Evolutionary conservation across 2,888 invertebrate species (phyloP), one percentile per base, ranked within the genome.

Genomic region (Lepidonotus clava): DNA sequence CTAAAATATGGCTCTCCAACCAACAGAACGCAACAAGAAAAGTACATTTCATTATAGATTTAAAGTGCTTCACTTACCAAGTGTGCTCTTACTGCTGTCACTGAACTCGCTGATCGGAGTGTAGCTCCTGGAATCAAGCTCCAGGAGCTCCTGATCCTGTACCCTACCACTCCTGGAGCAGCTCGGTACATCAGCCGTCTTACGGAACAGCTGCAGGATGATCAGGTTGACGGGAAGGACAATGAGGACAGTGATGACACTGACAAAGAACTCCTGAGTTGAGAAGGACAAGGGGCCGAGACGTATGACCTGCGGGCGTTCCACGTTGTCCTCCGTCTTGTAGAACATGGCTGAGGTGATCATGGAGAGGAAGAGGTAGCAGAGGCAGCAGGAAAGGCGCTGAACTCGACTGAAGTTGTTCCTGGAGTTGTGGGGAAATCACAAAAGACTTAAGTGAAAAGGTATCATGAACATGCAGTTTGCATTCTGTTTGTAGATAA

Each of bases 361-460:
- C 84, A 84, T 84, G 56, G 84, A 36, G 18, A 84, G 84, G 51
- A 84, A 84, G 36, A 84, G 56, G 36, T 32, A 46, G 56, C 56
- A 36, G 21, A 84, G 24, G 51, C 53, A 84, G 61, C 84, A 84
- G 32, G 84, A 56, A 1, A 61, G 56, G 28, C 84, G 41, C 84
- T 84, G 56, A 11, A 51, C 38, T 1, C 85, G 66, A 11, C 24
- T 85, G 40, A 66, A 85, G 46, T 40, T 38, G 24, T 24, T 40
- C 67, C 56, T 67, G 36, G 5, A n/a, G n/a, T n/a, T n/a, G n/a
- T n/a, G n/a, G n/a, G n/a, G n/a, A n/a, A n/a, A n/a, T n/a, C n/a
- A n/a, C n/a, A n/a, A n/a, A n/a, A n/a, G n/a, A n/a, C n/a, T n/a
- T n/a, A n/a, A n/a, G n/a, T n/a, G n/a, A n/a, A n/a, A n/a, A n/a